Percentiles rank a stretch among this genome's conserved stretches.
Conservation (phyloP, 1,140 invertebrate genomes). For the Probaryconus sp. region DNA sequence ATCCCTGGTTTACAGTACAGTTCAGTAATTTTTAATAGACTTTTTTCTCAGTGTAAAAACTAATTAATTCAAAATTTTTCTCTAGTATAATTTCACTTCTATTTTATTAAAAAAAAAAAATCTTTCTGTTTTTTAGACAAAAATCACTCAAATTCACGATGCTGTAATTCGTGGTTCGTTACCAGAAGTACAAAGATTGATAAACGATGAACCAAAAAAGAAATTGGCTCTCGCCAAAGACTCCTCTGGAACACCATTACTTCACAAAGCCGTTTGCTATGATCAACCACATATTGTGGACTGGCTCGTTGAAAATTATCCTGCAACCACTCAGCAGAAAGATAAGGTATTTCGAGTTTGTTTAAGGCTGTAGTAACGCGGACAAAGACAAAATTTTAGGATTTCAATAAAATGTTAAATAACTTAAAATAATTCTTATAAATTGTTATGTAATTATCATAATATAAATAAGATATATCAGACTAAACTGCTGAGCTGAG, state of each 20-base stretch:
- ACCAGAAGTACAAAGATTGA: constrained; percentile 79
- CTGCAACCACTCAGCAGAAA: constrained; percentile 84
- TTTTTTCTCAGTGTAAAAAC: too few relatives aligned
- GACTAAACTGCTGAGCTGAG: too few relatives aligned
- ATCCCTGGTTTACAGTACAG: too few relatives aligned
- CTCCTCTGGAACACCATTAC: constrained; percentile 84
- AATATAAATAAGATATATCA: too few relatives aligned
- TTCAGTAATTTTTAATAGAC: too few relatives aligned
- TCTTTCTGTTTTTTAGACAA: constrained; percentile 76
- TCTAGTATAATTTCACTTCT: not conserved
- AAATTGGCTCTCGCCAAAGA: constrained; percentile 85
- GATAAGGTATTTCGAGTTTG: constrained; percentile 81
- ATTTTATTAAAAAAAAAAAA: too few relatives aligned
- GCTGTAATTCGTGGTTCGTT: constrained; percentile 85
- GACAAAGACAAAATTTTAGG: too few relatives aligned
- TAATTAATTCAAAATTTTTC: too few relatives aligned
- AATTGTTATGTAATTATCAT: too few relatives aligned
- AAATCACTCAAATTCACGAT: constrained; percentile 84
- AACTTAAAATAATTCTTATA: too few relatives aligned
- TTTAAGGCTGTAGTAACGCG: too few relatives aligned
- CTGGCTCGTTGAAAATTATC: constrained; percentile 87
- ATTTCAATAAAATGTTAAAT: too few relatives aligned
- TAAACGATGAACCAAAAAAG: constrained; percentile 80
- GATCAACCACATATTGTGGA: constrained; percentile 85
- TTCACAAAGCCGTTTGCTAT: constrained; percentile 89